Conservation (phyloP, 2,888 invertebrate genomes). For the Colletes collaris region DNA sequence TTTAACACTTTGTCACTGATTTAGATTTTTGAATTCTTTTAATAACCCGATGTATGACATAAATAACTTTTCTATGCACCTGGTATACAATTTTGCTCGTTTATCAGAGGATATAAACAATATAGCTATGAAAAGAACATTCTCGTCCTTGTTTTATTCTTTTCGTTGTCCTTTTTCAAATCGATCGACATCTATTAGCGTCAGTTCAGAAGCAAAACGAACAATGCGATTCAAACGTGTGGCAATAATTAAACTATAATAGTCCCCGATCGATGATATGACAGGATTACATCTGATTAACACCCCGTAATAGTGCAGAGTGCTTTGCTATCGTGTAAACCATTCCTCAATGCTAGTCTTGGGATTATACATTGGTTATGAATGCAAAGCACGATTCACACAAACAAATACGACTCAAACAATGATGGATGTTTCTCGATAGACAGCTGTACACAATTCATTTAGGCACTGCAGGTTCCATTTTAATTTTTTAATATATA, state of each 20-base stretch:
- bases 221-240: not conserved
- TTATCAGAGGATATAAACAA: too few relatives aligned
- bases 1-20: too few relatives aligned
- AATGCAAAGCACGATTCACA: slow-evolving; percentile 45
- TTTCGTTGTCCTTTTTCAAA: slow-evolving; percentile 17
- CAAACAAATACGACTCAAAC: slow-evolving; percentile 55
- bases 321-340: slow-evolving; percentile 26
- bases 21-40: too few relatives aligned
- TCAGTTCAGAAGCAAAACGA: not conserved
- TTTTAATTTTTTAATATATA: slow-evolving; percentile 43
- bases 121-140: slow-evolving; percentile 5
- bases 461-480: slow-evolving; percentile 26
- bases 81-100: too few relatives aligned
- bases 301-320: slow-evolving; percentile 12
- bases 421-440: slow-evolving; percentile 44
- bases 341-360: slow-evolving; percentile 19
- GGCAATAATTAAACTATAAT: slow-evolving; percentile 26
- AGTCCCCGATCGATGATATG: slow-evolving; percentile 13
- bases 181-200: slow-evolving; percentile 9
- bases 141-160: slow-evolving; percentile 22
- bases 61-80: too few relatives aligned
- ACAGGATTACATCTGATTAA: slow-evolving; percentile 30
- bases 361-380: slow-evolving; percentile 19
- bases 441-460: slow-evolving; percentile 43
- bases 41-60: too few relatives aligned